Conservation (phyloP, 2,888 invertebrate species). For the Pocota personata region DNA sequence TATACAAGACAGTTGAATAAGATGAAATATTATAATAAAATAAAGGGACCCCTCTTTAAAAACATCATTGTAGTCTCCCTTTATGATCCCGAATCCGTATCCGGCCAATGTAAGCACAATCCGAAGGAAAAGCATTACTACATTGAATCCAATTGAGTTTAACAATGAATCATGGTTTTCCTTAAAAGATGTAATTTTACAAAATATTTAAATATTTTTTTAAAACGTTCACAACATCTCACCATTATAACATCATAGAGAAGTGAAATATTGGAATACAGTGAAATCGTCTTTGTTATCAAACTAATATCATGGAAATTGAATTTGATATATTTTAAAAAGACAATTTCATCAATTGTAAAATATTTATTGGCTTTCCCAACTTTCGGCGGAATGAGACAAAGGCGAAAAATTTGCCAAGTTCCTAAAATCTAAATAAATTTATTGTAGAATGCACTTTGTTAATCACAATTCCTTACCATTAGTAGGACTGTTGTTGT, state of each 20-base stretch:
- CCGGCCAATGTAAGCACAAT: conserved; percentile 23
- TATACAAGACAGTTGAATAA: conserved; percentile 45
- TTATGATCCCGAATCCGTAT: conserved; percentile 35
- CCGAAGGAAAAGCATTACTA: conserved; percentile 20
- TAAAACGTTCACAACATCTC: background rate
- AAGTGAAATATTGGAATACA: conserved; percentile 27
- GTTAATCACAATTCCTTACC: conserved; percentile 9
- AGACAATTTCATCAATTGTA: conserved; percentile 34
- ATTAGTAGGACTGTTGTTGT: conserved; percentile 10
- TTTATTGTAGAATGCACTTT: background rate
- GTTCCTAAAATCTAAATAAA: conserved; percentile 17
- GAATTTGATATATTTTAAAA: conserved; percentile 31
- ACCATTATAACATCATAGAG: conserved; percentile 34
- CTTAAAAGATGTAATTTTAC: background rate
- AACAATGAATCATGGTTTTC: conserved; percentile 48
- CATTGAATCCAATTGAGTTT: conserved; percentile 43
- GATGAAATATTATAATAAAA: conserved; percentile 29
- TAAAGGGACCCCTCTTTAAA: conserved; percentile 34
- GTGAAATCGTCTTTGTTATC: conserved; percentile 25
- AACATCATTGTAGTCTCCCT: conserved; percentile 13
- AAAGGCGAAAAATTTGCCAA: conserved; percentile 32
- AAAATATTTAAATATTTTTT: background rate
- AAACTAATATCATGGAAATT: conserved; percentile 62
- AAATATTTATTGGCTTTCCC: conserved; percentile 11
- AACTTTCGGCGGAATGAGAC: conserved; percentile 14